Evolutionary conservation across 2,113 vertebrate species (phyloP).

Genomic region (Lynx canadensis): DNA sequence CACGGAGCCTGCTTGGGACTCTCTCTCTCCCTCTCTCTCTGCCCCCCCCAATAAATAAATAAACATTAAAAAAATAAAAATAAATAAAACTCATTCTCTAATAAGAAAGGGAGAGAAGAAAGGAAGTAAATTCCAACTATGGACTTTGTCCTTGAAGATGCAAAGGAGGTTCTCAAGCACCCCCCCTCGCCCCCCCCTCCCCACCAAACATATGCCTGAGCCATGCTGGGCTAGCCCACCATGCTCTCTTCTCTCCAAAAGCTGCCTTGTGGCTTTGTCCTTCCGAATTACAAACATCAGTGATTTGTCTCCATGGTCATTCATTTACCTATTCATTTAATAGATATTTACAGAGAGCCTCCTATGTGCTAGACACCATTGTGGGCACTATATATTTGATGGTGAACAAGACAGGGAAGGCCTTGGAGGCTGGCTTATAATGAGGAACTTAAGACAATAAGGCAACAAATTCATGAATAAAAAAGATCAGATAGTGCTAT

Average conservation of each 20-base stretch:
- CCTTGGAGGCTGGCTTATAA: neutral
- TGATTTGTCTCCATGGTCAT: neutral
- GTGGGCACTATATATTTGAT: neutral
- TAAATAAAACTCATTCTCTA: neutral
- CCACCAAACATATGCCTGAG: neutral
- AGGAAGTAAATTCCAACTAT: neutral
- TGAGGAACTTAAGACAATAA: neutral
- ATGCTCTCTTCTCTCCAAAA: neutral
- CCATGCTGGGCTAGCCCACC: fast-evolving
- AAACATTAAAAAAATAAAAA: no score
- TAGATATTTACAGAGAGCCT: neutral
- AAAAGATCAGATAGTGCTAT: neutral
- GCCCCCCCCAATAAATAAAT: no score
- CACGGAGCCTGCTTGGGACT: no score
- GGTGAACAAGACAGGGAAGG: neutral
- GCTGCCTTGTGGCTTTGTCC: neutral
- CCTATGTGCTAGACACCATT: neutral
- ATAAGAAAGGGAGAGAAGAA: neutral
- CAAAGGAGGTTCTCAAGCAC: neutral
- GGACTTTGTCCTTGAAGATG: neutral
- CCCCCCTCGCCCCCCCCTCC: neutral
- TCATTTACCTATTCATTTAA: neutral
- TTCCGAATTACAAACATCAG: neutral
- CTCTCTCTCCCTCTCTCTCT: no score
- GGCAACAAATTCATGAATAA: neutral